Base-by-base conservation (phyloP, 2,888 invertebrate genomes). In the Nemurella pictetii region DNA sequence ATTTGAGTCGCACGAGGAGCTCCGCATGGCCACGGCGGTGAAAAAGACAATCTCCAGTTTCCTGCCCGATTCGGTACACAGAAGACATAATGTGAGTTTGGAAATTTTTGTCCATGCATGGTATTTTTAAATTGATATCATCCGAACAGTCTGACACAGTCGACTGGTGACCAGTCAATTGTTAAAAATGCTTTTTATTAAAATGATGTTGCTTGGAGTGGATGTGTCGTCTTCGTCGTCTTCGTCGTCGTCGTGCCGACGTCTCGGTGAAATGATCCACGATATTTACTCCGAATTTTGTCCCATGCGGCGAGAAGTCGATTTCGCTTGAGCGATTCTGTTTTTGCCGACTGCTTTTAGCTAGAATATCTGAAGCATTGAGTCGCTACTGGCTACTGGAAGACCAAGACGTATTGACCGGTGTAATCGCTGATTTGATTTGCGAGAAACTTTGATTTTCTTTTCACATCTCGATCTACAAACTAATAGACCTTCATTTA, bases 41-140 rank as follows among this genome's bases (percentile, higher is more conserved):
- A 55, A 55, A 55, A 55, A 55, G 55, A 55, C 55, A 55, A 55
- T 55, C 20, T 55, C 20, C 55, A 55, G 55, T 55, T 55, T 55
- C 55, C 55, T 55, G 55, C 55, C 55, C 55, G 55, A 55, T 55
- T 55, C 55, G 55, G 55, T 55, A 55, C 55, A 55, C 55, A 55
- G 55, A 55, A 55, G 55, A 55, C 55, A 55, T 55, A 78, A 30
- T 78, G 78, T 30, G 78, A 78, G 12, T 29, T 28, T 30, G 26
- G 4, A 78, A 78, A 78, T 78, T 78, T 28, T 78, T 78, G 28
- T 78, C 30, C 78, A 30, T 78, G 78, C 78, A 78, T 78, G 78
- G 28, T 29, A n/a, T 78, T 78, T 75, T 55, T 55, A 55, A 55
- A 55, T 55, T 55, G 55, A 55, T 55, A 55, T 55, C 55, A 55